Percentiles rank a stretch among this genome's conserved stretches.
These are phyloP conservation scores for Zygothrica quintamaculata DNA, from an alignment of 2,888 invertebrate genomes.

Conservation along the genomic window DNA sequence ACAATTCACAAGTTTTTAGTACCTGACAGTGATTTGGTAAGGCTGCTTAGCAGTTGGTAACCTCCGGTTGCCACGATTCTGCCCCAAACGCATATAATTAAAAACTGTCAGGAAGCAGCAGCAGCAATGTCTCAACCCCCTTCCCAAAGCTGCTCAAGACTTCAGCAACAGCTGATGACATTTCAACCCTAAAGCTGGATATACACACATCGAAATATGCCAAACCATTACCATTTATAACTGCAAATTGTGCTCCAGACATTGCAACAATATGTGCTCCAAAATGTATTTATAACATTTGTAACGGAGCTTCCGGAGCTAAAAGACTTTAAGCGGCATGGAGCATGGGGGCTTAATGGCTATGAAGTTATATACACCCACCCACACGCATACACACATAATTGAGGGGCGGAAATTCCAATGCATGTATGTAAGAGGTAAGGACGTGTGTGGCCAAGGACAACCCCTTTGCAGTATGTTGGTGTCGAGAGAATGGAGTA, in stretches of 20 bases:
- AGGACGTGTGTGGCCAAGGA: background rate
- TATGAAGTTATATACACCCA: constrained; percentile 40
- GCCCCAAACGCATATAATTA: constrained; percentile 70
- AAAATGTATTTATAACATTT: constrained; percentile 68
- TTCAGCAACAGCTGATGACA: constrained; percentile 70
- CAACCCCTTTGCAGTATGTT: constrained; percentile 4
- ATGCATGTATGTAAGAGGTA: constrained; percentile 50
- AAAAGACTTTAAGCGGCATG: background rate
- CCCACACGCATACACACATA: background rate
- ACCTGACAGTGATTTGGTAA: constrained; percentile 56
- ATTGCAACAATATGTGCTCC: constrained; percentile 72
- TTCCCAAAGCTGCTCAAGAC: constrained; percentile 14
- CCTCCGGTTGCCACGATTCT: constrained; percentile 55
- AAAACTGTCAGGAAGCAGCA: constrained; percentile 32
- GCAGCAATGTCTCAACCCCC: too few relatives aligned
- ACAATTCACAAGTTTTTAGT: constrained; percentile 61
- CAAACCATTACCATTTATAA: constrained; percentile 51
- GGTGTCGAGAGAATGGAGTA: too few relatives aligned
- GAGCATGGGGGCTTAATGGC: constrained; percentile 48
- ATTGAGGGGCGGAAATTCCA: constrained; percentile 63
- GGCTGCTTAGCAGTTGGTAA: constrained; percentile 7
- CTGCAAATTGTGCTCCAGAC: constrained; percentile 60
- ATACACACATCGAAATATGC: background rate
- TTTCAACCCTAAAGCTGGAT: constrained; percentile 31
- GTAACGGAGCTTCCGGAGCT: constrained; percentile 24